Evolutionary conservation across 1,140 invertebrate genomes (phyloP).

Genomic region (Chrysomallon squamiferum): DNA sequence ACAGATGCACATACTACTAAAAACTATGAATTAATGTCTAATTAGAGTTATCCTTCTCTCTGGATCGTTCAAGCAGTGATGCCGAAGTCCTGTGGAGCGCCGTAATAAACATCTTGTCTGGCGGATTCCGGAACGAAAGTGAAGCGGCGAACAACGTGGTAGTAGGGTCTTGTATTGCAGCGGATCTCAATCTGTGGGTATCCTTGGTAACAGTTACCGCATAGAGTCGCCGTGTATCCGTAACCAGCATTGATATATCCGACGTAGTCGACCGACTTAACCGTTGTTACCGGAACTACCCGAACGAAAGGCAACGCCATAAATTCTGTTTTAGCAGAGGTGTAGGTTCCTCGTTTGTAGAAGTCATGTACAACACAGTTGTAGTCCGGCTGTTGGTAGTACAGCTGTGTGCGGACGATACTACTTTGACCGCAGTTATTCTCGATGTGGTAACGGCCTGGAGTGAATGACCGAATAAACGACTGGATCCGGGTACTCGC

Average conservation of each 20-base stretch:
- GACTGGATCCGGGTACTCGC: no score
- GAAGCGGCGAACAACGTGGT: slow-evolving; percentile 2
- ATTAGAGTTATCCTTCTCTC: no score
- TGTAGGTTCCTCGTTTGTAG: slow-evolving; percentile 7
- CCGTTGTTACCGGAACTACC: background rate
- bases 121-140: background rate
- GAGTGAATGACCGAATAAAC: no score
- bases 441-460: no score
- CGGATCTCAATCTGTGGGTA: slow-evolving; percentile 7
- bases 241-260: background rate
- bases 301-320: slow-evolving; percentile 4
- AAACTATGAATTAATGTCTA: no score
- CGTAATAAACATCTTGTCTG: background rate
- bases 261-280: background rate
- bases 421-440: no score
- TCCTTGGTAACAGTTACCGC: background rate
- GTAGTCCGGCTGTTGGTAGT: background rate
- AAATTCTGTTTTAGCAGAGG: background rate
- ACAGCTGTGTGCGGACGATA: no score
- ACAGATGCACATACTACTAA: no score
- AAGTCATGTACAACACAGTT: slow-evolving; percentile 1
- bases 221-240: slow-evolving; percentile 5
- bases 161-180: background rate
- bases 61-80: no score
- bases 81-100: background rate